A percentile compares a stretch with the other conserved stretches of the same genome.
These are phyloP conservation scores for Ailurus styani DNA, from an alignment of 2,113 vertebrate genomes.

Conservation along the genomic window DNA sequence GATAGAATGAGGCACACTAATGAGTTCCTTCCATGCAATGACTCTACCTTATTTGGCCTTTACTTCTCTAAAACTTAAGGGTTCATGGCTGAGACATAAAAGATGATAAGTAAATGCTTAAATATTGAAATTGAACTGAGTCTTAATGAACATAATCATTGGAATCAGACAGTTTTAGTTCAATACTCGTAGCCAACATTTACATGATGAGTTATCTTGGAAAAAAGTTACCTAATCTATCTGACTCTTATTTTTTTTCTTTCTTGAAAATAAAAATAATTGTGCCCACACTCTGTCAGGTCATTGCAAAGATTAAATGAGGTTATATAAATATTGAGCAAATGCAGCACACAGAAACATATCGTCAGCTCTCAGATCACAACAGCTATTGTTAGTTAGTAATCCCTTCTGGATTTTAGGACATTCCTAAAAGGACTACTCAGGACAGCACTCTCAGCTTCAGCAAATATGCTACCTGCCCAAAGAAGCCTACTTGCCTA, in stretches of 20 bases:
- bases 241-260: background rate
- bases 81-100: background rate
- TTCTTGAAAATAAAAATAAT: background rate
- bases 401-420: background rate
- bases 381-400: background rate
- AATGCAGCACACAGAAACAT: background rate
- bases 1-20: background rate
- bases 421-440: background rate
- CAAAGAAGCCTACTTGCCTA: fast-evolving
- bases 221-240: constrained; percentile 5
- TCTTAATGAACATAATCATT: background rate
- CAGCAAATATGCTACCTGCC: background rate
- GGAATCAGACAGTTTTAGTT: background rate
- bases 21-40: background rate
- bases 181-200: background rate
- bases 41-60: background rate
- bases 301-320: background rate
- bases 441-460: background rate
- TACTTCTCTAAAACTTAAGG: background rate
- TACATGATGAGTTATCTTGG: background rate
- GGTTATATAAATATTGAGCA: background rate
- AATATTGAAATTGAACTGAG: background rate
- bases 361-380: background rate
- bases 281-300: background rate
- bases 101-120: constrained; percentile 29